Evolutionary conservation across 1,140 invertebrate genomes (phyloP).

Genomic region (Semibalanus balanoides): DNA sequence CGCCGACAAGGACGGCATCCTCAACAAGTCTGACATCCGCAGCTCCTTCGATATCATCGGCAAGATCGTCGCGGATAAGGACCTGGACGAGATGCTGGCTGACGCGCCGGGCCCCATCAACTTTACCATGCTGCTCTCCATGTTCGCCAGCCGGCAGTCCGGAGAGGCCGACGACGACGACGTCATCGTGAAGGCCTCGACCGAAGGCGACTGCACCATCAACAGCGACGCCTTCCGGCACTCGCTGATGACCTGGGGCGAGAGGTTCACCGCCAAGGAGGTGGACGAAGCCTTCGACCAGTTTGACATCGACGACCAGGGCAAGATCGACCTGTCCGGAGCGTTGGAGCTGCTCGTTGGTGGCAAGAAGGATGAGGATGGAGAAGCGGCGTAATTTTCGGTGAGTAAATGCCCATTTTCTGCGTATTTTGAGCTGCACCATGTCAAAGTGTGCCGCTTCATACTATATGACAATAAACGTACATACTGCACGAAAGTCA

Average conservation of each 20-base stretch:
- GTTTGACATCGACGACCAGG: slow-evolving; percentile 83
- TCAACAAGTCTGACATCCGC: slow-evolving; percentile 88
- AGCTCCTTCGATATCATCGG: slow-evolving; percentile 90
- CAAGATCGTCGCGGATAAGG: slow-evolving; percentile 71
- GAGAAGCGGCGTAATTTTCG: slow-evolving; percentile 28
- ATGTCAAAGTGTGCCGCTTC: too few species aligned
- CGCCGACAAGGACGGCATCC: slow-evolving; percentile 94
- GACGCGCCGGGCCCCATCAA: slow-evolving; percentile 86
- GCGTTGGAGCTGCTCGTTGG: slow-evolving; percentile 77
- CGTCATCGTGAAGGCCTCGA: slow-evolving; percentile 64
- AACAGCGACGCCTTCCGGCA: slow-evolving; percentile 59
- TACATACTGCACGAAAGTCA: too few species aligned
- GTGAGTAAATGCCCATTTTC: background rate
- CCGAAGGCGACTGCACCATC: slow-evolving; percentile 69
- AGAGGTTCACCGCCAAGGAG: slow-evolving; percentile 86
- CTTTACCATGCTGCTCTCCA: slow-evolving; percentile 82
- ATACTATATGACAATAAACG: too few species aligned
- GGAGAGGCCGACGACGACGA: slow-evolving; percentile 37
- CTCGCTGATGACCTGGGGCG: slow-evolving; percentile 86
- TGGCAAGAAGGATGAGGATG: slow-evolving; percentile 53
- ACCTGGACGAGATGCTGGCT: slow-evolving; percentile 76
- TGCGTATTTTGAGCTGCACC: too few species aligned
- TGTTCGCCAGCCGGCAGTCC: slow-evolving; percentile 55
- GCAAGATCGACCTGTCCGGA: slow-evolving; percentile 77
- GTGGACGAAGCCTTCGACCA: slow-evolving; percentile 89